Percentiles rank a stretch among this genome's conserved stretches.
Conservation (phyloP, 2,797 vertebrate species). For the Tenualosa ilisha region DNA sequence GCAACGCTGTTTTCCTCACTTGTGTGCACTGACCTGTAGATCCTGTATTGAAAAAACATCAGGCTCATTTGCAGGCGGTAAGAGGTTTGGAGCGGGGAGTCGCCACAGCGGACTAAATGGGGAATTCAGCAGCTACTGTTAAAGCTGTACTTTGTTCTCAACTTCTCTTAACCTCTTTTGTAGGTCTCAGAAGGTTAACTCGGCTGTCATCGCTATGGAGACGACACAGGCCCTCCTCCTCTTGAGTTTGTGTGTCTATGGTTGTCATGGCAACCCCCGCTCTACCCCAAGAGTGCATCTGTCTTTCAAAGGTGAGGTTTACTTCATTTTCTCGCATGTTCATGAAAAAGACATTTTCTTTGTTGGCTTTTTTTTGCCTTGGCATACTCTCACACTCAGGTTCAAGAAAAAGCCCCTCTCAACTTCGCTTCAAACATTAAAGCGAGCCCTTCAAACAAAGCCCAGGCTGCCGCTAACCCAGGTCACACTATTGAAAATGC, state of each 20-base stretch:
- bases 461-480: neutral
- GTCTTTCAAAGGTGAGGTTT: slow-evolving; percentile 64
- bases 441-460: slow-evolving; percentile 13
- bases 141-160: slow-evolving; percentile 30
- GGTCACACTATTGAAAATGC: neutral
- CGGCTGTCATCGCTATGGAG: slow-evolving; percentile 55
- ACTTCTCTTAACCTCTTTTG: slow-evolving; percentile 43
- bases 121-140: slow-evolving; percentile 27
- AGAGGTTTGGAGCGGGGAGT: slow-evolving; percentile 30
- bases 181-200: slow-evolving; percentile 61
- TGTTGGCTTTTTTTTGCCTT: neutral
- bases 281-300: slow-evolving; percentile 61
- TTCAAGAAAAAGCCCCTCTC: slow-evolving; percentile 22
- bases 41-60: slow-evolving; percentile 36
- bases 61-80: slow-evolving; percentile 25
- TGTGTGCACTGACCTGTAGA: slow-evolving; percentile 40
- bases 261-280: slow-evolving; percentile 60
- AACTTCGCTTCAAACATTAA: slow-evolving; percentile 23
- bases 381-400: neutral
- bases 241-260: slow-evolving; percentile 55
- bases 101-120: slow-evolving; percentile 27
- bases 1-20: neutral
- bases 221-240: slow-evolving; percentile 56
- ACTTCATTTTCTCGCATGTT: slow-evolving; percentile 34
- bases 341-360: slow-evolving; percentile 17